These are phyloP conservation scores for Melanotaenia trifasciata DNA, from an alignment of 2,797 vertebrate species.

Conservation along the genomic window DNA sequence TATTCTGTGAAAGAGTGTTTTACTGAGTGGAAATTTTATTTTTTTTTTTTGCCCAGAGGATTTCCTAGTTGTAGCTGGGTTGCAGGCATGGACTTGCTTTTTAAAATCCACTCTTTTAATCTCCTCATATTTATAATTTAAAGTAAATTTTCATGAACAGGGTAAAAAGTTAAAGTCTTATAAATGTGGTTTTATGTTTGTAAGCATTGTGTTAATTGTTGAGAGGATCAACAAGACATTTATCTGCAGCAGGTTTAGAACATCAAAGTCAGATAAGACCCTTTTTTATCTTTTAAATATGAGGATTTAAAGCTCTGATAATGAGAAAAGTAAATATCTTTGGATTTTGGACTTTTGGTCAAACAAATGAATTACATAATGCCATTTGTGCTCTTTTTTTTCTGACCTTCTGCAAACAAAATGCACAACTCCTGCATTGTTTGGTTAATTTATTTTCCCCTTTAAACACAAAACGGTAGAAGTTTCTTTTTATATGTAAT, in stretches of 20 bases:
- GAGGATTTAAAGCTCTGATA: background rate
- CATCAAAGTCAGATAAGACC: background rate
- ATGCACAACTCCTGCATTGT: background rate
- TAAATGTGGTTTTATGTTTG: background rate
- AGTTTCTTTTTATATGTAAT: background rate
- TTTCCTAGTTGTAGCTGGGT: background rate
- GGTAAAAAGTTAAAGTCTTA: background rate
- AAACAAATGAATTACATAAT: background rate
- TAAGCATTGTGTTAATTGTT: background rate
- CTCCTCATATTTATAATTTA: background rate
- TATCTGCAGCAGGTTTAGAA: background rate
- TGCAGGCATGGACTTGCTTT: background rate
- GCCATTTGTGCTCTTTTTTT: background rate
- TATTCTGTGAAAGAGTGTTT: background rate
- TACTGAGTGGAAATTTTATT: background rate
- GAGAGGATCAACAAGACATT: background rate
- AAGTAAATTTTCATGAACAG: background rate
- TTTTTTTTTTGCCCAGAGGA: too few species aligned
- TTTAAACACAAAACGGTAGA: background rate
- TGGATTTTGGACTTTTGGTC: constrained; percentile 2
- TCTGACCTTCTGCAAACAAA: background rate
- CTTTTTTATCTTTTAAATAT: background rate
- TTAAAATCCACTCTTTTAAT: background rate
- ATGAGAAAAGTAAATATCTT: background rate
- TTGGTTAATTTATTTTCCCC: background rate